Base-by-base conservation (phyloP, 2,888 invertebrate genomes). In the Leistus spinibarbis region DNA sequence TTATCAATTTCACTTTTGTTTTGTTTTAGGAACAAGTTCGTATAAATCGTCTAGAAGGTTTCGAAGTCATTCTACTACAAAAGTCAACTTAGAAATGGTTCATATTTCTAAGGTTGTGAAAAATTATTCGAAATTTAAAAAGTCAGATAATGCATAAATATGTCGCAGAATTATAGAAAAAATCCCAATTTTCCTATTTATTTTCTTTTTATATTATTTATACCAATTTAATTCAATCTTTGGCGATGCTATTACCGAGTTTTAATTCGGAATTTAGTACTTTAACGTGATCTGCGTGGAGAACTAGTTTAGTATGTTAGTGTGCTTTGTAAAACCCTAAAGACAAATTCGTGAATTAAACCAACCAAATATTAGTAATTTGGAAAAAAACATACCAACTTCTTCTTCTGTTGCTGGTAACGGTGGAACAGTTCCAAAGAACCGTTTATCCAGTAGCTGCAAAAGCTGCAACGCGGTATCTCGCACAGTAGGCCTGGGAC, bases 401-500 rank as follows among this genome's bases (percentile, higher is more conserved):
- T 93, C 93, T 76, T 91, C 91, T 79, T 92, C 93, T n/a, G 91
- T 89, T 63, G 88, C 87, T 76, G 92, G 88, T 22, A 93, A 88
- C 1, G 92, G 92, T 66, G 90, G 90, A 7, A 93, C 90, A 76
- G 91, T 89, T 64, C 97, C 97, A 84, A 99, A 98, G 88, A 99
- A 99, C 76, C 99, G 89, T 83, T 97, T 95, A 87, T 99, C 98
- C 69, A 99, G 87, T 54, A 96, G 88, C 83, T 98, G 98, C 53
- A 99, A 89, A 77, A 99, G 89, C 83, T 98, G 97, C 70, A 98
- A 88, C 0, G 99, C 99, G 13, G 95, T 95, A 83, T 98, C 96
- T 84, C 97, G 95, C n/a, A 98, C 94, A 54, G 92, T 90, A 53
- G 95, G 93, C 23, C 97, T 91, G 0, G 98, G 96, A 83, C 96